Conservation (phyloP, 2,888 invertebrate genomes). For the Drosophila nigricruria region DNA sequence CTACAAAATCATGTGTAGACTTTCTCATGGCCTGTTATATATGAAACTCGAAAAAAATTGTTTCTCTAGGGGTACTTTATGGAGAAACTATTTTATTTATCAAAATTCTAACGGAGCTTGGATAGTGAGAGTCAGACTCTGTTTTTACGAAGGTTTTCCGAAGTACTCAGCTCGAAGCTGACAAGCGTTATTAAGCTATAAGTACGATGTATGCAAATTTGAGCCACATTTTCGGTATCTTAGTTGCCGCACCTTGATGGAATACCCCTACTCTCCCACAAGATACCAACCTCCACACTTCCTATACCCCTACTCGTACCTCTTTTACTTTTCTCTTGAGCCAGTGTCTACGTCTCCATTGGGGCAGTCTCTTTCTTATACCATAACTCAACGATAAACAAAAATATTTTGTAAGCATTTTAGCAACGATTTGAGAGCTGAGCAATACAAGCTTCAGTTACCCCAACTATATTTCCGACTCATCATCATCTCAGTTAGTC, state of each 20-base stretch:
- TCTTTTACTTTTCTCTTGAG: too few relatives aligned
- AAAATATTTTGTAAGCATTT: too few relatives aligned
- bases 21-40: neutral
- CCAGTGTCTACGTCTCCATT: too few relatives aligned
- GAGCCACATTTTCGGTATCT: too few relatives aligned
- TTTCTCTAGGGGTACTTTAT: neutral
- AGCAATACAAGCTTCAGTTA: too few relatives aligned
- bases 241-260: neutral
- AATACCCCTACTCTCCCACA: neutral
- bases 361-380: neutral
- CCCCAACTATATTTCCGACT: neutral
- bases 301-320: neutral
- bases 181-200: too few relatives aligned
- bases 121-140: neutral
- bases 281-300: neutral
- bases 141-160: neutral
- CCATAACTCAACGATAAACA: too few relatives aligned
- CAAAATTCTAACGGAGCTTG: too few relatives aligned
- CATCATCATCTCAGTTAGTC: neutral
- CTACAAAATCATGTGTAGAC: fast-evolving
- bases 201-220: too few relatives aligned
- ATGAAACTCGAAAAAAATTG: too few relatives aligned
- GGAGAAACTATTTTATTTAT: too few relatives aligned
- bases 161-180: neutral
- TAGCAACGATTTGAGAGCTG: too few relatives aligned